Base-by-base conservation (phyloP, 2,797 vertebrate species). In the Sebastes nivosus region DNA sequence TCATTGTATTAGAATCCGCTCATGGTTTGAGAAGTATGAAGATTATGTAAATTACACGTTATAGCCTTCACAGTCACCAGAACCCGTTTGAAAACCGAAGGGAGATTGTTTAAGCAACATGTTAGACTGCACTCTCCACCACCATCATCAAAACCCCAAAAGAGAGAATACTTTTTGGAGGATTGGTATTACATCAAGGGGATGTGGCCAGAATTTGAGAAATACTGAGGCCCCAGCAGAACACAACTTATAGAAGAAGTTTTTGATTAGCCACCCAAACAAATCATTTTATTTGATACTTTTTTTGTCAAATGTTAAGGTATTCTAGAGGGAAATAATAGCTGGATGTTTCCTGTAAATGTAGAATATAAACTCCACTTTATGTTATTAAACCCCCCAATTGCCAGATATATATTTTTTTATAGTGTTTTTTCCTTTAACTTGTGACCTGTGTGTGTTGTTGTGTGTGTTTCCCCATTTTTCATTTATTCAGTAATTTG, bases 231-330 rank as follows among this genome's bases (percentile, higher is more conserved):
- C 16, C 16, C 8, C 18, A 61, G 3, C 18, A 61, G 29, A 60
- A 38, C 13, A 38, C n/a, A 13, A 63, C 30, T 10, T 1, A 22
- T 34, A 16, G 1, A 22, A 16, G 13, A 22, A 16, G 13, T 16
- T 65, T 65, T 64, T 8, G 11, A 59, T 20, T 2, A 20, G 27
- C 18, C 29, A 60, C 24, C 22, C 3, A 14, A 57, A 2, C 6
- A 57, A 25, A 57, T 6, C 0, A 25, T 24, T 57, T 3, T 25
- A 0, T 27, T 30, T 60, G 16, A 30, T 18, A 5, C 12, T 1
- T 29, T 29, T 20, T 60, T 60, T 18, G 29, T 34, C 6, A 34
- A 34, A 34, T 63, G 13, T 34, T 20, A 34, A 34, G 30, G 6
- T 22, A 13, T 63, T 61, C 18, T 42, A 9, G 1, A 5, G 6